Evolutionary conservation across 1,140 invertebrate genomes (phyloP), one percentile per base, ranked within the genome.

Genomic region (Eufriesea mexicana): DNA sequence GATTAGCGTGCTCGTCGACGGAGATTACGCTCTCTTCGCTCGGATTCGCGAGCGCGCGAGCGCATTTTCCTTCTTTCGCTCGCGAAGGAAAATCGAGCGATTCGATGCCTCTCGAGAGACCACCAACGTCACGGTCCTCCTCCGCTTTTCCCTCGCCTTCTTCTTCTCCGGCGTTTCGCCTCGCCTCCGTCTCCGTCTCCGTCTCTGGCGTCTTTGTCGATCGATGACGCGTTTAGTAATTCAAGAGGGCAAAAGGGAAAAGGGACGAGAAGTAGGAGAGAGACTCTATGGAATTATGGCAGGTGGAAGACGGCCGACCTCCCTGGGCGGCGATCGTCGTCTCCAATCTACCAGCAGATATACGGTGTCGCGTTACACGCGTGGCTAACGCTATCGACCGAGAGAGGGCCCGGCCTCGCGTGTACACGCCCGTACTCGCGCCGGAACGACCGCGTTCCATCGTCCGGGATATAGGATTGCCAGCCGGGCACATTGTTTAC

Each of bases 291-390:
- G 89, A 89, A 85, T 89, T 85, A 90, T 92, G 92, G 91, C 93
- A 93, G 92, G 91, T 94, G 92, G 92, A 92, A 92, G 92, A 93
- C 90, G 89, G 78, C 77, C 91, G 93, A 92, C 91, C 92, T 92
- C 91, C 92, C 91, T 86, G 90, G 81, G 67, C 81, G 87, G 78
- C 84, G 86, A 86, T 89, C 88, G 88, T 83, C 86, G 89, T 85
- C 86, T 84, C 83, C 84, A 89, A 89, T 90, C 86, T 90, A 89
- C 89, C 89, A 89, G 71, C 82, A 86, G 87, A 81, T 88, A 85
- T 88, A 88, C 80, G 87, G 86, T 93, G 92, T 92, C 91, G 88
- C 90, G 86, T 92, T 93, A 92, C 92, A 84, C 86, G 87, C 85
- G 86, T 88, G 84, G 84, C 88, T 76, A 72, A 72, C 78, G 89